Evolutionary conservation across 2,888 invertebrate genomes (phyloP).

Genomic region (Ferdinandea cuprea): DNA sequence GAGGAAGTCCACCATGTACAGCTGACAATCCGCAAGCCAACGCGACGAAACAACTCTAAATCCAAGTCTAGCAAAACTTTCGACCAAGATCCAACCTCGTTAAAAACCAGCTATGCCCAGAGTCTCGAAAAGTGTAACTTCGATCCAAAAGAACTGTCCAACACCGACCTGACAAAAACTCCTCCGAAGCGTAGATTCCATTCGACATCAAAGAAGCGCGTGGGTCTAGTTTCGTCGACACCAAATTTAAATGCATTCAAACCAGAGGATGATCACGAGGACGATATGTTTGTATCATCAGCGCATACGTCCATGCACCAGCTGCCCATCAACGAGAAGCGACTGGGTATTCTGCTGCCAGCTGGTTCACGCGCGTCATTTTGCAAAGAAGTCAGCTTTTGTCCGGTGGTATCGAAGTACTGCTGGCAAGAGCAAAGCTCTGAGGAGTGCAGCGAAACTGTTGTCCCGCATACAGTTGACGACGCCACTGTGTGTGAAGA

Average conservation of each 20-base stretch:
- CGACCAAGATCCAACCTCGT: constrained; percentile 82
- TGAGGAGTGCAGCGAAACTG: constrained; percentile 78
- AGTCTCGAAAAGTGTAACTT: constrained; percentile 82
- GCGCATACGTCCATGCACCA: constrained; percentile 86
- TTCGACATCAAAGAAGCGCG: constrained; percentile 77
- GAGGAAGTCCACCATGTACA: constrained; percentile 78
- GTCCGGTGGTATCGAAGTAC: constrained; percentile 91
- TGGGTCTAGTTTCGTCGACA: constrained; percentile 84
- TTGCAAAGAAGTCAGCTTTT: constrained; percentile 89
- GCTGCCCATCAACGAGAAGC: constrained; percentile 83
- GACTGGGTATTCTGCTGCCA: constrained; percentile 81
- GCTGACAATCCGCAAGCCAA: constrained; percentile 79
- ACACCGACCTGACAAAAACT: constrained; percentile 58
- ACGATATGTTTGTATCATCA: constrained; percentile 85
- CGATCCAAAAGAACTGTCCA: constrained; percentile 77
- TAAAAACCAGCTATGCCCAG: constrained; percentile 82
- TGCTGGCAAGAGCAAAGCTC: constrained; percentile 89
- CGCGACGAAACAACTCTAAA: constrained; percentile 50
- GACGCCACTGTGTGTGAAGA: constrained; percentile 78
- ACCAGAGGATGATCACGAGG: constrained; percentile 81
- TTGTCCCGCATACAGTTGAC: constrained; percentile 65
- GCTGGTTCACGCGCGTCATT: constrained; percentile 81
- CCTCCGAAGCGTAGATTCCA: constrained; percentile 80
- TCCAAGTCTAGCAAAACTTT: constrained; percentile 79
- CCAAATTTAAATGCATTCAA: constrained; percentile 85